A percentile compares a stretch with the other conserved stretches of the same genome.
phyloP scores from a whole-genome alignment of 2,113 vertebrate genomes.

The Sander lucioperca region DNA sequence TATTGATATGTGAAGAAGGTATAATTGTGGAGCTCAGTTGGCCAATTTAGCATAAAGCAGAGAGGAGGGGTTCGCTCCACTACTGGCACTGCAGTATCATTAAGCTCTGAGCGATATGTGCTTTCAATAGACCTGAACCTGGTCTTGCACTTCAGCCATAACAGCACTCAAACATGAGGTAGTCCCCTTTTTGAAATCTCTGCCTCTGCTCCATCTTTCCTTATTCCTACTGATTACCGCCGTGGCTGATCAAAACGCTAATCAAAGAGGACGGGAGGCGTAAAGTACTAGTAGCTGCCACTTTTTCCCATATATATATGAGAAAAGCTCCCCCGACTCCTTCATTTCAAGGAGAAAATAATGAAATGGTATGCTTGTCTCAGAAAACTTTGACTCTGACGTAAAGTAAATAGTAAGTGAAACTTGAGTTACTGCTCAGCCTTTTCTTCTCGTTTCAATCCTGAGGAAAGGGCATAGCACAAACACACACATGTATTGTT shows the following conservation, averaged over 20 bases:
- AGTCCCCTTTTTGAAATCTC: conserved; percentile 60
- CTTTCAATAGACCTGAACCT: conserved; percentile 53
- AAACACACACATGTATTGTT: neutral
- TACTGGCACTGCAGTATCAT: conserved; percentile 32
- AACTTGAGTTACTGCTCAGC: conserved; percentile 8
- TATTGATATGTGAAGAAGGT: conserved; percentile 66
- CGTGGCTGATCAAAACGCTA: conserved; percentile 78
- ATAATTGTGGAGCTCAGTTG: conserved; percentile 71
- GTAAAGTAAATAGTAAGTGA: conserved; percentile 16
- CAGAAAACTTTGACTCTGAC: conserved; percentile 48
- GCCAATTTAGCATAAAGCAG: conserved; percentile 62
- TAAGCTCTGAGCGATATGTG: conserved; percentile 40
- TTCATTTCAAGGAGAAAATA: conserved; percentile 66
- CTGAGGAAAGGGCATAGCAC: neutral
- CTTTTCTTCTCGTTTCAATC: conserved; percentile 9
- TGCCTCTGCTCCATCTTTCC: conserved; percentile 60
- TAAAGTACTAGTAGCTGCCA: conserved; percentile 57
- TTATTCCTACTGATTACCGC: conserved; percentile 70
- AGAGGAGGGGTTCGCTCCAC: conserved; percentile 54
- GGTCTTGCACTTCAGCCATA: conserved; percentile 54
- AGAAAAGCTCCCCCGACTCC: conserved; percentile 40
- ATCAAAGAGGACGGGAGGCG: conserved; percentile 68
- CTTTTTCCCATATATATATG: conserved; percentile 41
- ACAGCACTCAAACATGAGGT: conserved; percentile 57
- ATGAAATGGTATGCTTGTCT: conserved; percentile 63